phyloP scores from a whole-genome alignment of 2,797 vertebrate species.

The Eidolon dupreanum region DNA sequence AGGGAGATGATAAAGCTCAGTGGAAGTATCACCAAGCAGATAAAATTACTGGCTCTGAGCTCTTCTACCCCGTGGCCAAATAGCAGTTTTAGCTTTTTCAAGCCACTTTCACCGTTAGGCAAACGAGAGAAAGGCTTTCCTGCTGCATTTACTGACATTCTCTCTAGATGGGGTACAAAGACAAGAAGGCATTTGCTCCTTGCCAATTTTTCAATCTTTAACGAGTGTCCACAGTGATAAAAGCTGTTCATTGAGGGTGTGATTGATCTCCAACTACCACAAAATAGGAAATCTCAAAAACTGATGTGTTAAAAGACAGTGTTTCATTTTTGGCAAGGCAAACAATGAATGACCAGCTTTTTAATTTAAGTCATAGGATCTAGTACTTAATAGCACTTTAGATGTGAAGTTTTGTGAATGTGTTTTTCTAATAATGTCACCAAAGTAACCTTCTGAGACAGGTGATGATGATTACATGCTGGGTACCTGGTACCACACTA shows the following conservation, averaged over 20 bases:
- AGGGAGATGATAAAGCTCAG: not conserved
- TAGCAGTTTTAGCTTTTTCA: not conserved
- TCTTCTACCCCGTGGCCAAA: not conserved
- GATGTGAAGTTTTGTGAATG: not conserved
- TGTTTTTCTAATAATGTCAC: not conserved
- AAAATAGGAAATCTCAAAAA: conserved; percentile 3
- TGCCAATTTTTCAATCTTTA: not conserved
- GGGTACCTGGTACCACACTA: not conserved
- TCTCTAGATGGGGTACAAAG: not conserved
- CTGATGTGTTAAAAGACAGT: not conserved
- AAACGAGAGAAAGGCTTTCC: not conserved
- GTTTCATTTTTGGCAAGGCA: not conserved
- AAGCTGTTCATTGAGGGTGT: not conserved
- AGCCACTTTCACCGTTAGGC: not conserved
- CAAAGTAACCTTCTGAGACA: not conserved
- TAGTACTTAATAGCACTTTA: not conserved
- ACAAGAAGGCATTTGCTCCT: not conserved
- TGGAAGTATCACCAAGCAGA: not conserved
- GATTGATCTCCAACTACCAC: not conserved
- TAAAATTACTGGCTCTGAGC: not conserved
- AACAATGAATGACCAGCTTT: not conserved
- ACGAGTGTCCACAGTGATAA: not conserved
- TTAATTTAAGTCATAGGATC: not conserved
- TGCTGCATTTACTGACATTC: not conserved
- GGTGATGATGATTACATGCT: not conserved